Evolutionary conservation across 1,140 invertebrate species (phyloP).

Genomic region (Anastatus disparis): DNA sequence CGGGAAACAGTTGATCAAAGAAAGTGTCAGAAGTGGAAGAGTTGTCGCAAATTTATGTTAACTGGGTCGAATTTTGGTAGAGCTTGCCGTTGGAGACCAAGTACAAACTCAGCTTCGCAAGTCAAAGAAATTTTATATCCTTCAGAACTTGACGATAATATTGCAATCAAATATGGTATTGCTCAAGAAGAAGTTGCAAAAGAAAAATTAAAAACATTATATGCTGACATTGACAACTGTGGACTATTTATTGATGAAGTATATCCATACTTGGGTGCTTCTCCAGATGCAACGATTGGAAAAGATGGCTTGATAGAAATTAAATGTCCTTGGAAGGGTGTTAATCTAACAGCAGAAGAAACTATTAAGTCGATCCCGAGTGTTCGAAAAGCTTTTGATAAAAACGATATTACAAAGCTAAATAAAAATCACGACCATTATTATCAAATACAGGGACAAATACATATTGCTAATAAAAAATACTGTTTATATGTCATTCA

Average conservation of each 20-base stretch:
- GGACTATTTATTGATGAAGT: slow-evolving; percentile 58
- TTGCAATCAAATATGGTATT: slow-evolving; percentile 49
- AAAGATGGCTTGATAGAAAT: slow-evolving; percentile 55
- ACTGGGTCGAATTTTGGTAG: slow-evolving; percentile 59
- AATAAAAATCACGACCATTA: slow-evolving; percentile 41
- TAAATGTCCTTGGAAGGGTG: slow-evolving; percentile 53
- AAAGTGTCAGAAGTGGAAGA: slow-evolving; percentile 48
- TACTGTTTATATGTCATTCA: background rate
- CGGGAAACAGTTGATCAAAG: slow-evolving; percentile 47
- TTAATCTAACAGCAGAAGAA: slow-evolving; percentile 17
- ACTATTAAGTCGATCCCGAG: background rate
- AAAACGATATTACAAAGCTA: slow-evolving; percentile 42
- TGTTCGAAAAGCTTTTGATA: slow-evolving; percentile 40
- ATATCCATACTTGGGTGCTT: slow-evolving; percentile 54
- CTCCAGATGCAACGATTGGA: slow-evolving; percentile 59
- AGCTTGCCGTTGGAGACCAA: slow-evolving; percentile 46
- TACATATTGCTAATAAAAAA: background rate
- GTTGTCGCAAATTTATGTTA: slow-evolving; percentile 46
- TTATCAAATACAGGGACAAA: background rate
- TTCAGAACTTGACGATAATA: slow-evolving; percentile 34
- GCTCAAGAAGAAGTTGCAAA: slow-evolving; percentile 47
- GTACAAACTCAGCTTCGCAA: slow-evolving; percentile 39
- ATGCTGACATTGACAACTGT: background rate
- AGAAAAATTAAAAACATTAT: background rate
- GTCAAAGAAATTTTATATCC: slow-evolving; percentile 48